A percentile compares a stretch with the other conserved stretches of the same genome.
Evolutionary conservation across 2,797 vertebrate genomes (phyloP).

Genomic region (Valencia hispanica): DNA sequence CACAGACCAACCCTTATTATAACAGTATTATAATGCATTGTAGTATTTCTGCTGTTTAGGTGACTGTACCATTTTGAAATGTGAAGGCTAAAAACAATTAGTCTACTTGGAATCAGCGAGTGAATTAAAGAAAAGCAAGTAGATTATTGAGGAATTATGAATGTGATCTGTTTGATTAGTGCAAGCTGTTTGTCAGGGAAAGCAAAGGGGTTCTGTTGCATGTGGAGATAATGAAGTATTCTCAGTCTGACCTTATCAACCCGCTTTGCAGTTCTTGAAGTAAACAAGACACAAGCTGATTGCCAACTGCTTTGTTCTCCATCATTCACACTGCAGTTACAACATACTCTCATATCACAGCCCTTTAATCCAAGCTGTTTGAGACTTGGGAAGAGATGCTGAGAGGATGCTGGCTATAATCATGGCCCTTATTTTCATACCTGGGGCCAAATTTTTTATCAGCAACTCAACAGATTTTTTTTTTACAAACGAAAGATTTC

Average conservation of each 20-base stretch:
- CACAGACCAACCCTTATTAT: neutral
- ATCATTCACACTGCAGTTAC: constrained; percentile 49
- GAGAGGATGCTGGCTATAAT: constrained; percentile 20
- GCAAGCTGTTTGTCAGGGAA: constrained; percentile 6
- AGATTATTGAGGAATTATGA: neutral
- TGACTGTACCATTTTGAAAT: neutral
- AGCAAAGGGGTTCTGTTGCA: constrained; percentile 31
- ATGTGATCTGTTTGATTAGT: constrained; percentile 22
- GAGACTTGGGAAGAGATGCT: neutral
- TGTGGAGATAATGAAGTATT: constrained; percentile 53
- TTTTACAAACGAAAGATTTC: neutral
- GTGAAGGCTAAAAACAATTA: neutral
- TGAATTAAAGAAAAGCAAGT: neutral
- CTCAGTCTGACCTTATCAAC: constrained; percentile 38
- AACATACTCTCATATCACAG: neutral
- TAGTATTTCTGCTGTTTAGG: neutral
- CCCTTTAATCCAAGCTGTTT: neutral
- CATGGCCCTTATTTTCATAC: constrained; percentile 40
- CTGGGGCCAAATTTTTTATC: constrained; percentile 1
- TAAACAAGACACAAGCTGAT: constrained; percentile 15
- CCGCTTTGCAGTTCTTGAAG: constrained; percentile 20
- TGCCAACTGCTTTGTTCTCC: neutral
- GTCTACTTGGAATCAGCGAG: neutral
- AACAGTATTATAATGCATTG: too few relatives aligned
- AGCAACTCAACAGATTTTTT: constrained; percentile 33